Percentiles rank a stretch among this genome's conserved stretches.
Evolutionary conservation across 2,888 invertebrate genomes (phyloP).

Genomic region (Chymomyza caudatula): DNA sequence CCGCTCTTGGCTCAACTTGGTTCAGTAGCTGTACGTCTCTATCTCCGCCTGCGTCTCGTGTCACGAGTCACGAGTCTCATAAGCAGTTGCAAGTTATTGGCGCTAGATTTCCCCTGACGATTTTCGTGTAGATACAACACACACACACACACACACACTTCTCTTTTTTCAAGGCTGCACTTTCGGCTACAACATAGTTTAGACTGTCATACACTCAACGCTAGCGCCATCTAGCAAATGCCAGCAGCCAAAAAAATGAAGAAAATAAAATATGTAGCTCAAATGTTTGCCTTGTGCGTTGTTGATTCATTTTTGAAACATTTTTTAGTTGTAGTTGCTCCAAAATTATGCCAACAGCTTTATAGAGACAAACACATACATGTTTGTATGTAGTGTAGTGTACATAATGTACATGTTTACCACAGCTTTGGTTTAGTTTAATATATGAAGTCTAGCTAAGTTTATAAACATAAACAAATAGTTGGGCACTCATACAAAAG

Average conservation of each 20-base stretch:
- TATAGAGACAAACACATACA: conserved; percentile 16
- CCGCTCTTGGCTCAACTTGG: background rate
- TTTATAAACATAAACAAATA: conserved; percentile 59
- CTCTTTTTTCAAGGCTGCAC: conserved; percentile 45
- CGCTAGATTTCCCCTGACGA: conserved; percentile 62
- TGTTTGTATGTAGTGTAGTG: background rate
- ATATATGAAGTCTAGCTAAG: conserved; percentile 56
- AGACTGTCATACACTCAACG: conserved; percentile 21
- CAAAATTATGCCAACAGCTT: background rate
- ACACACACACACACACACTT: background rate
- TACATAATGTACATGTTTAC: background rate
- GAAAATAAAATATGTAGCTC: conserved; percentile 43
- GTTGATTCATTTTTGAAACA: conserved; percentile 51
- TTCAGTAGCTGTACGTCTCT: background rate
- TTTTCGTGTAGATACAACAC: background rate
- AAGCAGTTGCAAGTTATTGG: conserved; percentile 70
- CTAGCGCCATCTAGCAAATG: background rate
- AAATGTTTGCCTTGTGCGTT: conserved; percentile 63
- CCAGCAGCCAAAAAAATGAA: background rate
- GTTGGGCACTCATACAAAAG: conserved; percentile 36
- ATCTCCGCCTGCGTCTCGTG: background rate
- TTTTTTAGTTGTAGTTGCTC: conserved; percentile 42
- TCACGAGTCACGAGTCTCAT: conserved; percentile 40
- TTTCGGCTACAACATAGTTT: conserved; percentile 46
- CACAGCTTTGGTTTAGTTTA: conserved; percentile 44